These are phyloP conservation scores for Erpobdella octoculata DNA, from an alignment of 2,888 invertebrate species.

Conservation along the genomic window DNA sequence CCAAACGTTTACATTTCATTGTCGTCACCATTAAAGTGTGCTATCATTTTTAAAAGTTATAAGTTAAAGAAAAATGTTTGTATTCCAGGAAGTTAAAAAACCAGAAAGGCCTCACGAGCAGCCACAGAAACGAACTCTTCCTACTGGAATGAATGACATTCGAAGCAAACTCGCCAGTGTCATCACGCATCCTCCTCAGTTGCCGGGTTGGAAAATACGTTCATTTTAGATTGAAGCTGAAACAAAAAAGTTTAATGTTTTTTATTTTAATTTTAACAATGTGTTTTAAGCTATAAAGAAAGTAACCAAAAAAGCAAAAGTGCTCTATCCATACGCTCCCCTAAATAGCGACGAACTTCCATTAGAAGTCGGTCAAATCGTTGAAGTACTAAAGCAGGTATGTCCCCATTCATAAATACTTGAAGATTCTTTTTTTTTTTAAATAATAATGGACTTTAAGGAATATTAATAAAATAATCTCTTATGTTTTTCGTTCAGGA, in stretches of 20 bases:
- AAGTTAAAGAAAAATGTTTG: too few species aligned
- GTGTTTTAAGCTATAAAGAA: constrained; percentile 15
- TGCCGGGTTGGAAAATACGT: not conserved
- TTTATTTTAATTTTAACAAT: not conserved
- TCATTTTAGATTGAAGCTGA: too few species aligned
- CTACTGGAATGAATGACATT: constrained; percentile 16
- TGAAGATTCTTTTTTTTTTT: not conserved
- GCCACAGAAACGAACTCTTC: constrained; percentile 4
- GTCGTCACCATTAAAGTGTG: too few species aligned
- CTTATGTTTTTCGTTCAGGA: constrained; percentile 53
- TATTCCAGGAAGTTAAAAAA: constrained; percentile 27
- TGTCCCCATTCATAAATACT: not conserved
- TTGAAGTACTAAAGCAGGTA: constrained; percentile 36
- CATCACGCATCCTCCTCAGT: constrained; percentile 19
- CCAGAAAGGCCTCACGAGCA: constrained; percentile 6
- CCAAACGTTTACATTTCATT: too few species aligned
- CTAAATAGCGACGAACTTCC: constrained; percentile 35
- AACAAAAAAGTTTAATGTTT: too few species aligned
- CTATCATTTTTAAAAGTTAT: too few species aligned
- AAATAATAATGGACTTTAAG: not conserved
- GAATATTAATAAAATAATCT: too few species aligned
- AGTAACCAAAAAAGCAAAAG: constrained; percentile 31
- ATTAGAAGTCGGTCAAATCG: constrained; percentile 34
- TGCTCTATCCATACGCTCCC: constrained; percentile 33
- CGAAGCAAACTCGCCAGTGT: constrained; percentile 18